Evolutionary conservation across 23 tunicate genomes (phyloP).

Genomic region (Styela plicata): DNA sequence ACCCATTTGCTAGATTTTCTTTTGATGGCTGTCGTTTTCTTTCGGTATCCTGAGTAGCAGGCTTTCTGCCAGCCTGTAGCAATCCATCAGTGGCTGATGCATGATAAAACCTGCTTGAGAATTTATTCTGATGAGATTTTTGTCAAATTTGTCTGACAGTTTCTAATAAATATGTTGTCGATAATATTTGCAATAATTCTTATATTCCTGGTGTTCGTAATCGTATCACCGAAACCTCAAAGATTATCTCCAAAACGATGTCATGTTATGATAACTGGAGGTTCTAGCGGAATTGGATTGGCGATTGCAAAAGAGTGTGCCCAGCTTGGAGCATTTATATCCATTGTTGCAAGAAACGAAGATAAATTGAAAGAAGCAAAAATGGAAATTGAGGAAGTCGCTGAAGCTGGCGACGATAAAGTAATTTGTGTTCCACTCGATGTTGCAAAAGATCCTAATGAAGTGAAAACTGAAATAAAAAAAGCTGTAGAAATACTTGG

Average conservation of each 20-base stretch:
- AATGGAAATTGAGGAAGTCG: constrained; percentile 44
- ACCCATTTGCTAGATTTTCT: too few species aligned
- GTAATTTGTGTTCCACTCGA: constrained; percentile 44
- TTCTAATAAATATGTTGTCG: too few species aligned
- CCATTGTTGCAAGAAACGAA: constrained; percentile 65
- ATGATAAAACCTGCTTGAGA: too few species aligned
- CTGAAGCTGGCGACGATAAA: constrained; percentile 48
- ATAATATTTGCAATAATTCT: constrained; percentile 46
- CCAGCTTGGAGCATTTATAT: constrained; percentile 51
- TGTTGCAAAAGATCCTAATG: constrained; percentile 41
- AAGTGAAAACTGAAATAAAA: constrained; percentile 44
- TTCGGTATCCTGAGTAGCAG: too few species aligned
- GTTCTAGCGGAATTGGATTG: constrained; percentile 88
- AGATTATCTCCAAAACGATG: constrained; percentile 38
- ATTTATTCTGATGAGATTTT: too few species aligned
- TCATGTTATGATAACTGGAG: constrained; percentile 86
- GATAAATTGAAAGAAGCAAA: constrained; percentile 60
- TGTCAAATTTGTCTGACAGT: too few species aligned
- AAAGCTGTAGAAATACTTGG: constrained; percentile 55
- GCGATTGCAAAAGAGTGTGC: constrained; percentile 85
- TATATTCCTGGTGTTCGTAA: constrained; percentile 38
- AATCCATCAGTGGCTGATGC: too few species aligned
- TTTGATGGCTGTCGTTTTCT: too few species aligned
- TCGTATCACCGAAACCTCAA: constrained; percentile 59
- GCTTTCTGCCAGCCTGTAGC: too few species aligned